Base-by-base conservation (phyloP, 2,113 vertebrate species). In the Microtus pennsylvanicus region DNA sequence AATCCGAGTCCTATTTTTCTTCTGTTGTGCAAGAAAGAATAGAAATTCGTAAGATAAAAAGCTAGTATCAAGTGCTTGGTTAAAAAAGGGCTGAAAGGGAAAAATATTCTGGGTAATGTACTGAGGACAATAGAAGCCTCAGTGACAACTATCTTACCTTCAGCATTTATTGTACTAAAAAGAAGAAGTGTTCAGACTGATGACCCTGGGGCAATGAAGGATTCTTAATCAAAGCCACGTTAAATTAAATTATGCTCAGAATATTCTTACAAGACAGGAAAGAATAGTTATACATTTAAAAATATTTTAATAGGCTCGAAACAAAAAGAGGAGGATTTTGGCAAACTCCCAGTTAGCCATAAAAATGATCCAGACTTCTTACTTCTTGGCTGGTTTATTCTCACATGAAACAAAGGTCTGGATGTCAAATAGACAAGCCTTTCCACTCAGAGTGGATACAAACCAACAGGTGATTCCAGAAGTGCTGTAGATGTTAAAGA, bases 281-380 rank as follows among this genome's bases (percentile, higher is more conserved):
- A 91, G 96, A 96, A 96, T 76, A 97, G 93, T 96, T 89, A 97
- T 75, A 96, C 78, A 72, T 96, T 97, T 91, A 87, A 96, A 97
- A 92, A 95, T 96, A 96, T 87, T 97, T 95, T 95, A 96, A 97
- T 61, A 90, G 74, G 33, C 45, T 94, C 75, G n/a, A 76, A 83
- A 97, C 89, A 94, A 95, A 96, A 96, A 96, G 35, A 93, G 69
- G 89, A 85, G 65, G 52, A 52, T 76, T 96, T 76, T 95, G 92
- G 93, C 89, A 96, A 94, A 93, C 55, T 93, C 50, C 78, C 82
- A 96, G 91, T 7, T 88, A 94, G 72, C 63, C 67, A 95, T 76
- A 97, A 92, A 95, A 94, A 92, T 21, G 85, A 93, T 92, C 70
- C 47, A 88, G 85, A 86, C 93, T 95, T 96, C 52, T 97, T 93